phyloP scores from a whole-genome alignment of 2,797 vertebrate species.

The Euphonia xanthogaster region DNA sequence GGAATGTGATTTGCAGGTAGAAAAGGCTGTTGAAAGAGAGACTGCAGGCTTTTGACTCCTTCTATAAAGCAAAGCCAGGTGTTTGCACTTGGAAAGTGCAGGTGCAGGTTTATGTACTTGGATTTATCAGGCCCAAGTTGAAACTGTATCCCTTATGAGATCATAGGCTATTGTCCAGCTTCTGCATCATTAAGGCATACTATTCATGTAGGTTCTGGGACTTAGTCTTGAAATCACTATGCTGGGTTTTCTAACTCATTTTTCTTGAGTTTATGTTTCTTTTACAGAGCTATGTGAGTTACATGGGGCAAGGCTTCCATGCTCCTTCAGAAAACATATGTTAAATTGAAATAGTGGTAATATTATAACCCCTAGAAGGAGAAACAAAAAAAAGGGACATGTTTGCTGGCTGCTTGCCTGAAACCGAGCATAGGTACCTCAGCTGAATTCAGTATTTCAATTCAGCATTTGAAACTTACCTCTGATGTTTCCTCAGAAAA shows the following conservation, averaged over 20 bases:
- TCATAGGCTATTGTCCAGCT: constrained; percentile 20
- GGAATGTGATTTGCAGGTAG: background rate
- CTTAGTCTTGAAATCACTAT: background rate
- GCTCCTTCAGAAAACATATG: background rate
- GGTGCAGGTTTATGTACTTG: constrained; percentile 23
- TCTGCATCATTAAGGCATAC: background rate
- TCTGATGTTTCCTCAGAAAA: constrained; percentile 36
- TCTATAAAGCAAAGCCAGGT: constrained; percentile 31
- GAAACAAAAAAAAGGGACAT: background rate
- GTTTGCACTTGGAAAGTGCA: constrained; percentile 13
- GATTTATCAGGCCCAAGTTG: constrained; percentile 31
- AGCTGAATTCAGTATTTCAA: background rate
- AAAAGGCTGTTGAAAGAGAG: background rate
- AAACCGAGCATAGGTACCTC: background rate
- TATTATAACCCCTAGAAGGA: background rate
- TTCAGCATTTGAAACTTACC: constrained; percentile 5
- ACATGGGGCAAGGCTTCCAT: background rate
- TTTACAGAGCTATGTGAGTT: background rate
- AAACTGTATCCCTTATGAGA: background rate
- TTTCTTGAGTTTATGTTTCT: background rate
- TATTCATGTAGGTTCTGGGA: background rate
- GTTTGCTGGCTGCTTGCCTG: background rate
- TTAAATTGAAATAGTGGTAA: background rate
- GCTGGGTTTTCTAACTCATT: background rate
- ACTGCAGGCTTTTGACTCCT: background rate